Evolutionary conservation across 2,113 vertebrate species (phyloP).

Genomic region (Ranitomeya imitator): DNA sequence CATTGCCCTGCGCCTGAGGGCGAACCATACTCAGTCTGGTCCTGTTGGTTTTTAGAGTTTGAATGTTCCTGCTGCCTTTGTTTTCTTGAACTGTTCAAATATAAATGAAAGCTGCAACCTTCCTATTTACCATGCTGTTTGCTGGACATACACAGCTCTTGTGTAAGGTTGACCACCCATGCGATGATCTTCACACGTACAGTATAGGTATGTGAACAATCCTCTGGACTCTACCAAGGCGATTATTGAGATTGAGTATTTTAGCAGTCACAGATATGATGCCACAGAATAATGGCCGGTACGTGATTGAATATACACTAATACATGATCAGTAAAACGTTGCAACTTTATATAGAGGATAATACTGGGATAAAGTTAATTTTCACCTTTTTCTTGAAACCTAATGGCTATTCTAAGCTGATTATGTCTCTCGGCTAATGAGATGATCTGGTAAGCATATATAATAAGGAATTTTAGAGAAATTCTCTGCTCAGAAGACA

Average conservation of each 20-base stretch:
- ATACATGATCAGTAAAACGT: neutral
- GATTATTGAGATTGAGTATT: too few relatives aligned
- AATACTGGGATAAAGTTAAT: neutral
- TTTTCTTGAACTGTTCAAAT: neutral
- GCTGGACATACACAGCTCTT: neutral
- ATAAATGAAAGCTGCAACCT: neutral
- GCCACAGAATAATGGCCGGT: neutral
- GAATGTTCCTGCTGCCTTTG: neutral
- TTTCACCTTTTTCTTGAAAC: neutral
- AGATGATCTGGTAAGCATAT: neutral
- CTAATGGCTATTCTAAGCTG: neutral
- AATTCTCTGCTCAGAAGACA: neutral
- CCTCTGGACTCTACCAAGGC: neutral
- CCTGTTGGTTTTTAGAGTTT: neutral
- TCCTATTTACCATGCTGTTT: neutral
- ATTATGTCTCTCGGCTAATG: neutral
- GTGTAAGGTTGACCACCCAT: neutral
- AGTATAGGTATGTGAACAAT: neutral
- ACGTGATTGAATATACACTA: neutral
- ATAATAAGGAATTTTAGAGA: neutral
- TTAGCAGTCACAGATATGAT: neutral
- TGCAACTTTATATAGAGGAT: neutral
- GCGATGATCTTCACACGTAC: neutral
- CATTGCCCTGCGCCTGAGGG: too few relatives aligned
- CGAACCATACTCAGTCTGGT: neutral